These are phyloP conservation scores for Hippocampus kuda DNA, from an alignment of 2,797 vertebrate species.

Conservation along the genomic window DNA sequence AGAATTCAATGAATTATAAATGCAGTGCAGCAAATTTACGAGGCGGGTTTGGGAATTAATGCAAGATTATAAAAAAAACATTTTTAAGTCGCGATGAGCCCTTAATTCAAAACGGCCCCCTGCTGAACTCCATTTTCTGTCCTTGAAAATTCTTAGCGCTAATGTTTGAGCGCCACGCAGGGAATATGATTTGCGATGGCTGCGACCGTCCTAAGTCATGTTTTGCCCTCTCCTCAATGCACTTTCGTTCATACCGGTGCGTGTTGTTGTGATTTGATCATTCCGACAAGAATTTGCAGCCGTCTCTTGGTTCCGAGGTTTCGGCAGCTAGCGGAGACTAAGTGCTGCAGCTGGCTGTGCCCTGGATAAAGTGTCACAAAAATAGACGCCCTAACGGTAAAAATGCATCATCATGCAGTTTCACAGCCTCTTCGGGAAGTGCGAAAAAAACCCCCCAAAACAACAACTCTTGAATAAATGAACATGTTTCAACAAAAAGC, in stretches of 20 bases:
- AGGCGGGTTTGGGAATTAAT: background rate
- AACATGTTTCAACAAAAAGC: slow-evolving; percentile 1
- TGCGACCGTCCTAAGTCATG: slow-evolving; percentile 19
- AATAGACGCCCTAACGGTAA: background rate
- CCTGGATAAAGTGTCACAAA: slow-evolving; percentile 1
- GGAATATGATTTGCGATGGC: slow-evolving; percentile 16
- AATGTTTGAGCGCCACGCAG: slow-evolving; percentile 16
- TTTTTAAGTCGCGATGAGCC: background rate
- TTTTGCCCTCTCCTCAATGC: slow-evolving; percentile 12
- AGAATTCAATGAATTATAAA: slow-evolving; percentile 15
- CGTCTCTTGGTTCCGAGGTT: background rate
- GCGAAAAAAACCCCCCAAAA: background rate
- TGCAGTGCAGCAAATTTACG: background rate
- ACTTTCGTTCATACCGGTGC: background rate
- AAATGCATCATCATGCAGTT: slow-evolving; percentile 5
- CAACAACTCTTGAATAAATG: slow-evolving; percentile 4
- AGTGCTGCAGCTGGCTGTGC: background rate
- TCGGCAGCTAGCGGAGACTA: background rate
- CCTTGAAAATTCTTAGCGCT: slow-evolving; percentile 12
- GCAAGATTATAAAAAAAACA: slow-evolving; percentile 2
- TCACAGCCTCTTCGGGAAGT: background rate
- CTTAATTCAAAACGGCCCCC: slow-evolving; percentile 7
- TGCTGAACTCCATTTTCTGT: slow-evolving; percentile 3
- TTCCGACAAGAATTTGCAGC: background rate
- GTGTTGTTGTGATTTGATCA: background rate